Base-by-base conservation (phyloP, 2,797 vertebrate genomes). In the Merluccius polli region DNA sequence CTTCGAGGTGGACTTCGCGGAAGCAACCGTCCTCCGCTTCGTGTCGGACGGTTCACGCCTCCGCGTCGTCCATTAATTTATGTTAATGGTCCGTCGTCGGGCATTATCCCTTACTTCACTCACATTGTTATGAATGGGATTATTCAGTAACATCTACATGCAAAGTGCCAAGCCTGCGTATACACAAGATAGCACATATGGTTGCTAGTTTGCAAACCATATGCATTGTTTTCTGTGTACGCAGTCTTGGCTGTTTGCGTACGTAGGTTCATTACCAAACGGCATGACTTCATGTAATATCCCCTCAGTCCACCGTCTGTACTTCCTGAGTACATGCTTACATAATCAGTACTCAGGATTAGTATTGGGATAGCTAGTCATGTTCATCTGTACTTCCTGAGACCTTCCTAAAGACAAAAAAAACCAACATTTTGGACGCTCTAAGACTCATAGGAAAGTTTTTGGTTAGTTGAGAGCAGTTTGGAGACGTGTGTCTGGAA, bases 401-500 rank as follows among this genome's bases (percentile, higher is more conserved):
- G 21, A 48, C 44, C 44, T 18, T 59, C 52, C 52, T n/a, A 16
- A 10, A 24, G 18, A 78, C 38, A 5, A 29, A 41, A n/a, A 16
- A 24, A 36, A 24, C 32, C 9, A 9, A 6, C n/a, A 77, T 84
- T 83, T 75, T 83, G 5, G 69, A 65, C 33, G 2, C 72, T 48
- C 15, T 74, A 44, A 52, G 82, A 76, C 72, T 82, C 77, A 41
- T 76, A 76, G 83, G 77, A 87, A 87, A 84, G 52, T 82, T 75
- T 74, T 36, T 0, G 70, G 73, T 85, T 78, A 83, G 78, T 75
- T 81, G 52, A 36, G 21, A 83, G 85, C 85, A 88, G 86, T 84
- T 78, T 30, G 79, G 78, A 72, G 78, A 77, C 15, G 10, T 21
- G 71, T 48, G 77, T 84, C 85, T 82, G 73, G 78, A 76, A 80